Percentiles rank a stretch among this genome's conserved stretches.
Evolutionary conservation across 2,888 invertebrate genomes (phyloP).

Genomic region (Heterodera filipjevi): DNA sequence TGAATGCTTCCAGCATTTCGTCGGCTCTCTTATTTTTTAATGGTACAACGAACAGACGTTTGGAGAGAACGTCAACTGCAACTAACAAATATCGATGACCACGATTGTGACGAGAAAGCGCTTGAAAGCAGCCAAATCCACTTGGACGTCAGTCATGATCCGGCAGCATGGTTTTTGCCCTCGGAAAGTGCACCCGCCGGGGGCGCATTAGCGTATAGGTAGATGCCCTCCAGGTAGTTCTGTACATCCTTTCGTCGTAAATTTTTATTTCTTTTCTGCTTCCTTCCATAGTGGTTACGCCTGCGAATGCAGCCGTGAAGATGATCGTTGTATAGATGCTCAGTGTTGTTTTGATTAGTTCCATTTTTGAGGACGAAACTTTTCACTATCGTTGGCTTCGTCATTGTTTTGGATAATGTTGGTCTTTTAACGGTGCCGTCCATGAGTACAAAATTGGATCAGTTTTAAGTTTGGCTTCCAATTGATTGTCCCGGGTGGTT

Average conservation of each 20-base stretch:
- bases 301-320: constrained; percentile 5
- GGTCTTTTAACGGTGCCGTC: no score
- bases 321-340: constrained; percentile 1
- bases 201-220: constrained; percentile 15
- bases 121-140: constrained; percentile 16
- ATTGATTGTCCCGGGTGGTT: no score
- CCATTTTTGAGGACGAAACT: background rate
- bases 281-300: background rate
- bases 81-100: constrained; percentile 20
- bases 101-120: constrained; percentile 6
- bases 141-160: constrained; percentile 19
- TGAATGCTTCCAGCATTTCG: background rate
- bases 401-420: background rate
- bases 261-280: background rate
- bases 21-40: background rate
- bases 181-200: background rate
- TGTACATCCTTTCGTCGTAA: background rate
- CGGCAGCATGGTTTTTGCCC: background rate
- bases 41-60: constrained; percentile 16
- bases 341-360: constrained; percentile 1
- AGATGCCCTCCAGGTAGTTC: background rate
- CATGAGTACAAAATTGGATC: no score
- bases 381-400: background rate
- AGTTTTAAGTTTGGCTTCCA: no score
- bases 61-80: constrained; percentile 17